These are phyloP conservation scores for Leptodactylus fallax DNA, from an alignment of 2,797 vertebrate species.

Conservation along the genomic window DNA sequence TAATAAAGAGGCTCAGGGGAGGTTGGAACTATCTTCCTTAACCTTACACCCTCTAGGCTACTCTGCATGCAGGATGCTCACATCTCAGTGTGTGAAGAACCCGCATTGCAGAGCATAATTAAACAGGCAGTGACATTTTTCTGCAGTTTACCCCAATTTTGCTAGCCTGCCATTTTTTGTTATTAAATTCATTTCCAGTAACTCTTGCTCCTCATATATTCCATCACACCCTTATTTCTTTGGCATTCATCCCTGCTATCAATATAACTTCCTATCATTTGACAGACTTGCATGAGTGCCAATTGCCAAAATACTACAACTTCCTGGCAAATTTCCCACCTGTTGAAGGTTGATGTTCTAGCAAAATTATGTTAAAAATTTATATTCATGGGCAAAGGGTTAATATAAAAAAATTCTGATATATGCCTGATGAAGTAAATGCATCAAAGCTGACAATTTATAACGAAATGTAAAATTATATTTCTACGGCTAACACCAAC, in stretches of 20 bases:
- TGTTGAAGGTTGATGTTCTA: not conserved
- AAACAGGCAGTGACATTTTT: conserved; percentile 28
- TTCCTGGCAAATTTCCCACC: not conserved
- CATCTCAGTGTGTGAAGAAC: not conserved
- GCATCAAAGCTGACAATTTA: not conserved
- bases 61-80: not conserved
- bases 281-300: not conserved
- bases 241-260: conserved; percentile 35
- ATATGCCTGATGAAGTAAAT: not conserved
- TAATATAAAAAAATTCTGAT: not conserved
- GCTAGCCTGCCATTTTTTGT: conserved; percentile 20
- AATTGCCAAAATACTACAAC: conserved; percentile 20
- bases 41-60: not conserved
- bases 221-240: not conserved
- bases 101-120: conserved; percentile 61
- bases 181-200: conserved; percentile 55
- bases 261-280: conserved; percentile 6
- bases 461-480: not conserved
- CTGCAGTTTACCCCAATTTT: conserved; percentile 45
- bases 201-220: conserved; percentile 38
- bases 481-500: not conserved
- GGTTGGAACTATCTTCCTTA: conserved; percentile 56
- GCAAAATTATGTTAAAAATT: not conserved
- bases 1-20: conserved; percentile 71
- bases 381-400: not conserved